A percentile compares a stretch with the other conserved stretches of the same genome.
Evolutionary conservation across 1,140 invertebrate species (phyloP).

Genomic region (Andricus grossulariae): DNA sequence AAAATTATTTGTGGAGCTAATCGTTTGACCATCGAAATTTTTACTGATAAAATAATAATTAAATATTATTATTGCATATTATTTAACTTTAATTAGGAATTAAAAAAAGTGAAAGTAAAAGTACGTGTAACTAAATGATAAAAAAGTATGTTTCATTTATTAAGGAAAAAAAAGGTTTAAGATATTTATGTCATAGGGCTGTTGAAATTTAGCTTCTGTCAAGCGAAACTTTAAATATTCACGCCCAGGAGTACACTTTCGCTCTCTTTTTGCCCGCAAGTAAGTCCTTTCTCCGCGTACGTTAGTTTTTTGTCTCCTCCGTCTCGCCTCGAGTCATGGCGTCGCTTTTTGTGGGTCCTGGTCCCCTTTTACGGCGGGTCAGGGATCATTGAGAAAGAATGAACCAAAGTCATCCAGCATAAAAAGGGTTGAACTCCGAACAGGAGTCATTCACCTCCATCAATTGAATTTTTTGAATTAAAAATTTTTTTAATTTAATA

Average conservation of each 20-base stretch:
- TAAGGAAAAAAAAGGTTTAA: slow-evolving; percentile 35
- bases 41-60: no score
- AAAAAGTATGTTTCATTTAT: background rate
- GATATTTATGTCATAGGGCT: no score
- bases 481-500: background rate
- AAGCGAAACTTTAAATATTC: slow-evolving; percentile 46
- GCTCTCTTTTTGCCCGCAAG: slow-evolving; percentile 42
- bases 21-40: no score
- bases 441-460: slow-evolving; percentile 36
- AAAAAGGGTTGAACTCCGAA: background rate
- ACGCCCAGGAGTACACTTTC: slow-evolving; percentile 38
- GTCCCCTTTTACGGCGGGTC: slow-evolving; percentile 29
- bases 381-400: slow-evolving; percentile 41
- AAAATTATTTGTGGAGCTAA: no score
- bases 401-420: background rate
- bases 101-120: no score
- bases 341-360: slow-evolving; percentile 37
- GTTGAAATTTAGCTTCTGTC: slow-evolving; percentile 31
- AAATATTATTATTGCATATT: no score
- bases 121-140: no score
- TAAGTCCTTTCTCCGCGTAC: slow-evolving; percentile 37
- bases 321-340: slow-evolving; percentile 38
- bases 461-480: background rate
- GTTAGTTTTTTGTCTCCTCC: slow-evolving; percentile 34
- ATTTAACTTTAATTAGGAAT: no score